Evolutionary conservation across 2,888 invertebrate genomes (phyloP).

Genomic region (Piscicola geometra): DNA sequence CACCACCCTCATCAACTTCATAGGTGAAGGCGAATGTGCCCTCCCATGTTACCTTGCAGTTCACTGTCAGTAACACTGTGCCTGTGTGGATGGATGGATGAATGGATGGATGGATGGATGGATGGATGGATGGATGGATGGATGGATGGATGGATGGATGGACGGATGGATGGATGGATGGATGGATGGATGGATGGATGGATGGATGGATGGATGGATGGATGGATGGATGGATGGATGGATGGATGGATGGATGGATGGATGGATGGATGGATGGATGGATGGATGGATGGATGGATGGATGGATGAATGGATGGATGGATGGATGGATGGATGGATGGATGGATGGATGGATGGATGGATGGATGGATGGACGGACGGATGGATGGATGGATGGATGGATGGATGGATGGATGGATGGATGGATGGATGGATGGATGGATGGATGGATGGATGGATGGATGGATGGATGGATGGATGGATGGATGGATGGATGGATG

Average conservation of each 20-base stretch:
- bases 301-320: not conserved
- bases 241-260: not conserved
- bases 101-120: not conserved
- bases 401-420: not conserved
- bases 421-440: not conserved
- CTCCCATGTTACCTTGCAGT: slow-evolving; percentile 55
- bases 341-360: no score
- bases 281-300: not conserved
- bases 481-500: not conserved
- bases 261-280: slow-evolving; percentile 2
- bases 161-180: no score
- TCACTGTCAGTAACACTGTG: slow-evolving; percentile 47
- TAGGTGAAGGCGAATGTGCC: slow-evolving; percentile 55
- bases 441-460: not conserved
- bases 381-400: not conserved
- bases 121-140: no score
- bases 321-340: not conserved
- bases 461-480: not conserved
- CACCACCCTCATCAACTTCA: slow-evolving; percentile 51
- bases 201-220: slow-evolving; percentile 2
- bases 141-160: no score
- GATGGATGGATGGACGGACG: not conserved
- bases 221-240: not conserved
- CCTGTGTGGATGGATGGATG: slow-evolving; percentile 38
- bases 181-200: not conserved